Evolutionary conservation across 2,113 vertebrate species (phyloP), one percentile per base, ranked within the genome.

Genomic region (Columbina picui): DNA sequence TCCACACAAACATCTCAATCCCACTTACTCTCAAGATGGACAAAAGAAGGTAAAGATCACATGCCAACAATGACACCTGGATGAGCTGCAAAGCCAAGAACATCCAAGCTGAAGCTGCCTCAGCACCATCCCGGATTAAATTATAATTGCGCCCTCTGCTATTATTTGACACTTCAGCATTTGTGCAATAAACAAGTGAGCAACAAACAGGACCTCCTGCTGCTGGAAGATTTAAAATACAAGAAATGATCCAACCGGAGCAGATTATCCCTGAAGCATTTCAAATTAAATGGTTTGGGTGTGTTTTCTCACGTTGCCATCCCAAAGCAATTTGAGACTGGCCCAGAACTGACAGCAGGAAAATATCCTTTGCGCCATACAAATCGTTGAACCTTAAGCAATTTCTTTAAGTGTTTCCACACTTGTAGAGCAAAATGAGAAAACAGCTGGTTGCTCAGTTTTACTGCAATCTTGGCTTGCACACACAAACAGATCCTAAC

Each of bases 361-460:
- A 87, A 97, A 84, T 26, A 74, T 56, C 90, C 59, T 65, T 81
- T 75, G 56, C 87, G 71, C 81, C 81, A 83, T 57, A 84, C 87
- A 95, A 94, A 94, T 96, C 84, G 73, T 93, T 91, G 95, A 97
- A 83, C 83, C 81, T 94, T 90, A 87, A 96, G 91, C 83, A 94
- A 90, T 88, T 87, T 86, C 94, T 93, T 95, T 94, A 94, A 94
- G 52, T 36, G 69, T 21, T 91, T 90, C 95, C 87, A 43, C 50
- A 57, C 81, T 86, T 16, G 1, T 34, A 89, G 43, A 67, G 74
- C 94, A 90, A 90, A 96, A 94, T 60, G 87, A 90, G 50, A 53
- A 90, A 96, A 77, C 85, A 97, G 81, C 78, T 56, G 50, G 27
- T 38, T 63, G 47, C 50, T 87, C 55, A 32, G 60, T 84, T 81